These are phyloP conservation scores for Smutsia gigantea DNA, from an alignment of 2,797 vertebrate genomes.

Conservation along the genomic window DNA sequence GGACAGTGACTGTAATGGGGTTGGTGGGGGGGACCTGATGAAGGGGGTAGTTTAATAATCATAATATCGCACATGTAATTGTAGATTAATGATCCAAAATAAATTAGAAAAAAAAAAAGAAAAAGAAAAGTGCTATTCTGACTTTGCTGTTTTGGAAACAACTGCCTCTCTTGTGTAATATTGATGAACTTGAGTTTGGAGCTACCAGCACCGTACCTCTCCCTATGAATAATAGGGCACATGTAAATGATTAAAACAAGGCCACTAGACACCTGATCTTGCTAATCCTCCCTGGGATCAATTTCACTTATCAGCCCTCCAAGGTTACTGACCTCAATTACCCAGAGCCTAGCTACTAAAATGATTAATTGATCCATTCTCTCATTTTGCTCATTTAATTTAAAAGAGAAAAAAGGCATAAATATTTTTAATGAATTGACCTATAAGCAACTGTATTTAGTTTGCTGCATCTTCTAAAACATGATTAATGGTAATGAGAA, in stretches of 20 bases:
- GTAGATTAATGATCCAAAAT: too few species aligned
- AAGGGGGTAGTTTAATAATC: too few species aligned
- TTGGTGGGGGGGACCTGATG: too few species aligned
- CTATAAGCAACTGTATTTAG: not conserved
- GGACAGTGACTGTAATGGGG: too few species aligned
- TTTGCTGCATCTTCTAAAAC: conserved; percentile 59
- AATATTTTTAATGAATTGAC: conserved; percentile 69
- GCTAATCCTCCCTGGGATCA: conserved; percentile 55
- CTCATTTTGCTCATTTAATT: conserved; percentile 68
- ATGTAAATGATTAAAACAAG: conserved; percentile 76
- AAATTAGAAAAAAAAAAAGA: too few species aligned
- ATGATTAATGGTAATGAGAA: not conserved
- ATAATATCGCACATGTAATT: too few species aligned
- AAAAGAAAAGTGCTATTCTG: not conserved
- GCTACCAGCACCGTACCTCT: not conserved
- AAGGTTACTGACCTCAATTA: conserved; percentile 74
- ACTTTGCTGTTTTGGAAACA: not conserved
- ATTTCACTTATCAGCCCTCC: conserved; percentile 75
- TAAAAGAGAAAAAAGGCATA: conserved; percentile 45
- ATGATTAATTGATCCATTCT: conserved; percentile 72
- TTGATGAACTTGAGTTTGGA: conserved; percentile 49
- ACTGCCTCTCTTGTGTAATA: conserved; percentile 24
- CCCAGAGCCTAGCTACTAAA: conserved; percentile 49
- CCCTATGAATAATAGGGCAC: conserved; percentile 54
- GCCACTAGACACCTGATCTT: conserved; percentile 68